A percentile compares a stretch with the other conserved stretches of the same genome.
Evolutionary conservation across 2,113 vertebrate genomes (phyloP).

Genomic region (Odocoileus virginianus): DNA sequence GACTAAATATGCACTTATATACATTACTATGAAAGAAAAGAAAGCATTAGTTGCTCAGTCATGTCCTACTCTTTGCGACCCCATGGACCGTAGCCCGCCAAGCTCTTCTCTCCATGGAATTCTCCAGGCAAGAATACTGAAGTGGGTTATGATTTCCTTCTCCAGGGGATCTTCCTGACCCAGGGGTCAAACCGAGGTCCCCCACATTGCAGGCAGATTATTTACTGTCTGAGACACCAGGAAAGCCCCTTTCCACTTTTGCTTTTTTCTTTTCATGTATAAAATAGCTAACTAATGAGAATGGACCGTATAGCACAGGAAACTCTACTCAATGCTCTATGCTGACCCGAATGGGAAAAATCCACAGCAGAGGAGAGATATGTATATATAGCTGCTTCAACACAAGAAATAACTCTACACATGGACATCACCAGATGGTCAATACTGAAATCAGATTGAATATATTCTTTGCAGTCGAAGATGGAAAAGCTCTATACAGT

Average conservation of each 20-base stretch:
- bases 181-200: background rate
- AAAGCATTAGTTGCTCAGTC: background rate
- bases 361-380: background rate
- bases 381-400: background rate
- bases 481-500: background rate
- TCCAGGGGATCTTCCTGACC: background rate
- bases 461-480: background rate
- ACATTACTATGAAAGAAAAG: background rate
- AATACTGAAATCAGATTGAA: background rate
- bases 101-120: background rate
- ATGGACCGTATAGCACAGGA: background rate
- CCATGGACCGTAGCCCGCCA: fast-evolving
- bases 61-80: background rate
- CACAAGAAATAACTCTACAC: background rate
- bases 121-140: background rate
- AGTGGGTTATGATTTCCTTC: background rate
- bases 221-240: background rate
- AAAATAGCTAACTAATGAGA: background rate
- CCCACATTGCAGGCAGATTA: background rate
- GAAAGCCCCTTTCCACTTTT: background rate
- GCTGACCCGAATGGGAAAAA: background rate
- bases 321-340: background rate
- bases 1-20: background rate
- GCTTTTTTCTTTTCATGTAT: background rate
- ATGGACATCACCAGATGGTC: background rate